These are phyloP conservation scores for Myotis brandtii DNA, from an alignment of 2,113 vertebrate species.

Conservation along the genomic window DNA sequence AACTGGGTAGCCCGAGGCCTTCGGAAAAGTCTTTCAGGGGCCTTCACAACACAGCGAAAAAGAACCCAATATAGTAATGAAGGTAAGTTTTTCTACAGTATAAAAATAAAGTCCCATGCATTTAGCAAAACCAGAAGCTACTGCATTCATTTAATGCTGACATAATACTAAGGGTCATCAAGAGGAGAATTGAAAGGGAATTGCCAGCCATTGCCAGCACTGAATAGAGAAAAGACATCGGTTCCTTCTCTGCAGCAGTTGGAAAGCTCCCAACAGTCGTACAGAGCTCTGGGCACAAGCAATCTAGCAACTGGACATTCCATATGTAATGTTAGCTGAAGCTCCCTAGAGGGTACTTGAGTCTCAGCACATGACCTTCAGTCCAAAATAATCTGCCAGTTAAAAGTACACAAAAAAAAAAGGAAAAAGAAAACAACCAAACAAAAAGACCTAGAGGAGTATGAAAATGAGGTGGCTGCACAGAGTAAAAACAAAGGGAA, in stretches of 20 bases:
- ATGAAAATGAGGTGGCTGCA: background rate
- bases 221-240: background rate
- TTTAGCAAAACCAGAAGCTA: background rate
- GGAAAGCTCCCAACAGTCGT: background rate
- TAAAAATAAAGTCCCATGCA: slow-evolving; percentile 20
- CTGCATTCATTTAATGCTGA: background rate
- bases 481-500: slow-evolving; percentile 1
- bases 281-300: background rate
- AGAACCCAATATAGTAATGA: background rate
- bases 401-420: slow-evolving; percentile 34
- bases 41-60: slow-evolving; percentile 7
- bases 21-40: background rate
- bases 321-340: background rate
- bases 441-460: background rate
- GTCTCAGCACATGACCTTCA: background rate
- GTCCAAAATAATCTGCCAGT: background rate
- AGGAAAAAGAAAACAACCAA: background rate
- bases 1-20: background rate
- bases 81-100: background rate
- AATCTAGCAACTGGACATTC: background rate
- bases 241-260: background rate
- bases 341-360: background rate
- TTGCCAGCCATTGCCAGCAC: background rate
- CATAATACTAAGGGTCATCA: background rate
- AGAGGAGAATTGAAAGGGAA: background rate